Conservation (phyloP, 2,888 invertebrate genomes). For the Drosophila vallismaia region DNA sequence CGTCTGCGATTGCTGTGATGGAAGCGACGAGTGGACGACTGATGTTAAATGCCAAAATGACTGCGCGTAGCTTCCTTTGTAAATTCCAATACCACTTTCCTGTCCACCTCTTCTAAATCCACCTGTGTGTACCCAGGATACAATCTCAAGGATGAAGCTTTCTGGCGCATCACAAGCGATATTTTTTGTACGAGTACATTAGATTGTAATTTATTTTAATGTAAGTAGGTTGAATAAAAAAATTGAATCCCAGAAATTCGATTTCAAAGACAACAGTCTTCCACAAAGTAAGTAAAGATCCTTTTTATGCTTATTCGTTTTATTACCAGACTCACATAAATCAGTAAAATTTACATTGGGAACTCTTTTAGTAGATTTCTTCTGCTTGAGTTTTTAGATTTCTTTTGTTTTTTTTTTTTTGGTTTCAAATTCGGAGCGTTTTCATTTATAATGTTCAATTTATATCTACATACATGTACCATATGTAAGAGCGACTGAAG, state of each 20-base stretch:
- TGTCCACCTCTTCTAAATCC: constrained; percentile 14
- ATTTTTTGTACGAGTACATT: constrained; percentile 62
- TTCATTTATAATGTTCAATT: constrained; percentile 42
- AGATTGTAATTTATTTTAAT: constrained; percentile 69
- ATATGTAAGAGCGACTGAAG: constrained; percentile 47
- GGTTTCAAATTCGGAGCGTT: constrained; percentile 39
- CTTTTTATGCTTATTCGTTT: constrained; percentile 48
- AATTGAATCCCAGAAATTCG: constrained; percentile 8
- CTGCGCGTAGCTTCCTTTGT: constrained; percentile 69
- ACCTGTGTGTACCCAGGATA: constrained; percentile 32
- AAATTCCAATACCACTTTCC: constrained; percentile 2
- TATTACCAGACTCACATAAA: constrained; percentile 60
- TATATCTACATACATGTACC: constrained; percentile 27
- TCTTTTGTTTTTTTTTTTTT: constrained; percentile 9
- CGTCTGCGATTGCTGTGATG: constrained; percentile 97
- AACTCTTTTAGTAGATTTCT: constrained; percentile 47
- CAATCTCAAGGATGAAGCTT: constrained; percentile 62
- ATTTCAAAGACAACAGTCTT: neutral
- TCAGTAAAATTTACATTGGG: constrained; percentile 69
- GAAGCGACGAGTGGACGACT: constrained; percentile 91
- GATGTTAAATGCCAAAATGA: constrained; percentile 68
- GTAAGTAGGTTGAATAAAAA: constrained; percentile 70
- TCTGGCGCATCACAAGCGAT: constrained; percentile 67
- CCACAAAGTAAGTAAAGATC: constrained; percentile 5
- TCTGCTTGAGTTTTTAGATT: constrained; percentile 23